A percentile compares a stretch with the other conserved stretches of the same genome.
phyloP scores from a whole-genome alignment of 2,797 vertebrate species.

The Mustela erminea region DNA sequence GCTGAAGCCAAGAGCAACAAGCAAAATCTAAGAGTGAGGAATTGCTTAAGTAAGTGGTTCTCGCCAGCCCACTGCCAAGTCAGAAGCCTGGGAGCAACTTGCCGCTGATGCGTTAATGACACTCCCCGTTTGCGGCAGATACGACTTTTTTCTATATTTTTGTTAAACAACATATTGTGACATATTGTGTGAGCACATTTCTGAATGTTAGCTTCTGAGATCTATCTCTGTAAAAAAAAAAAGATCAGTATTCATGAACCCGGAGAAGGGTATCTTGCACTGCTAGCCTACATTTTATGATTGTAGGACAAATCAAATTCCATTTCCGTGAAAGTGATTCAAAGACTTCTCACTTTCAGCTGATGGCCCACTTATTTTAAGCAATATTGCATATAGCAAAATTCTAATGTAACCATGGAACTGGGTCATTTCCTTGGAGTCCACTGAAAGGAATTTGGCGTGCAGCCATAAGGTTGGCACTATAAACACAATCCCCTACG shows the following conservation, averaged over 20 bases:
- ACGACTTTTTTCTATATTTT: constrained; percentile 72
- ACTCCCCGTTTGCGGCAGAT: constrained; percentile 51
- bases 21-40: constrained; percentile 52
- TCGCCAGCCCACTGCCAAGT: constrained; percentile 67
- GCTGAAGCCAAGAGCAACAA: constrained; percentile 69
- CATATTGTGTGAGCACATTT: constrained; percentile 75
- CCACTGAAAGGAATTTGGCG: not conserved
- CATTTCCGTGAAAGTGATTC: not conserved
- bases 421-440: constrained; percentile 49
- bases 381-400: not conserved
- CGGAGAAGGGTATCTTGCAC: constrained; percentile 11
- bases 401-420: constrained; percentile 51
- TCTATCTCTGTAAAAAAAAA: constrained; percentile 41
- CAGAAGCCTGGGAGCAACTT: constrained; percentile 63
- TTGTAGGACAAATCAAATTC: constrained; percentile 44
- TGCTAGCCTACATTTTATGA: constrained; percentile 49
- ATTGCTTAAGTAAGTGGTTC: constrained; percentile 59
- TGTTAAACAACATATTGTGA: constrained; percentile 77
- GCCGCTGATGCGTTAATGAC: constrained; percentile 41
- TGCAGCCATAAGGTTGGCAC: not conserved
- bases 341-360: constrained; percentile 35
- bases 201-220: constrained; percentile 70
- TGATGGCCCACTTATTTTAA: constrained; percentile 55
- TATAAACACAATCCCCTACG: not conserved
- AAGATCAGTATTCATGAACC: constrained; percentile 56